Conservation (phyloP, 2,113 vertebrate genomes). For the Saccopteryx bilineata region DNA sequence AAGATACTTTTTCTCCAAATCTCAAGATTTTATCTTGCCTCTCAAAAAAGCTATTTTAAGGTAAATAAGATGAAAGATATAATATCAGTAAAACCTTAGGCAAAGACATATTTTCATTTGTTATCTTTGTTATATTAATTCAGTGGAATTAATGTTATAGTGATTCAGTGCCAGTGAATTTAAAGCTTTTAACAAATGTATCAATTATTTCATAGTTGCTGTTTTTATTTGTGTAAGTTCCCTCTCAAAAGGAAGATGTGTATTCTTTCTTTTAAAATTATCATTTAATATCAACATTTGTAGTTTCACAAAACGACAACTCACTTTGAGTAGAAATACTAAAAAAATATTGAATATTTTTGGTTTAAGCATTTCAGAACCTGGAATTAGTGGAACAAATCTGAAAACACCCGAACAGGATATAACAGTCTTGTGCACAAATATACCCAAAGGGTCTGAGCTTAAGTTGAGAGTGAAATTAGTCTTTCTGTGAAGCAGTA, state of each 20-base stretch:
- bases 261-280: constrained; percentile 51
- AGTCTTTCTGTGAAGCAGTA: not conserved
- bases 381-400: not conserved
- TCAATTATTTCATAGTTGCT: constrained; percentile 26
- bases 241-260: not conserved
- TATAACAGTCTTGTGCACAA: not conserved
- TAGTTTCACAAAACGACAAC: constrained; percentile 51
- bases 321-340: constrained; percentile 23
- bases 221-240: constrained; percentile 41
- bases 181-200: not conserved
- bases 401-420: not conserved
- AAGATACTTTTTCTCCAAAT: not conserved
- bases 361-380: constrained; percentile 18
- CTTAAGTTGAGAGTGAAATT: not conserved
- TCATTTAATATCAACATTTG: constrained; percentile 55
- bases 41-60: not conserved
- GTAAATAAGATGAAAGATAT: not conserved
- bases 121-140: constrained; percentile 52
- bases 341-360: not conserved
- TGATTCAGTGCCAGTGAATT: constrained; percentile 18
- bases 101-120: not conserved
- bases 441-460: not conserved
- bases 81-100: not conserved
- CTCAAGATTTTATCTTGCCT: not conserved
- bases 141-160: constrained; percentile 34